Base-by-base conservation (phyloP, 2,888 invertebrate genomes). In the Tetragonisca angustula region DNA sequence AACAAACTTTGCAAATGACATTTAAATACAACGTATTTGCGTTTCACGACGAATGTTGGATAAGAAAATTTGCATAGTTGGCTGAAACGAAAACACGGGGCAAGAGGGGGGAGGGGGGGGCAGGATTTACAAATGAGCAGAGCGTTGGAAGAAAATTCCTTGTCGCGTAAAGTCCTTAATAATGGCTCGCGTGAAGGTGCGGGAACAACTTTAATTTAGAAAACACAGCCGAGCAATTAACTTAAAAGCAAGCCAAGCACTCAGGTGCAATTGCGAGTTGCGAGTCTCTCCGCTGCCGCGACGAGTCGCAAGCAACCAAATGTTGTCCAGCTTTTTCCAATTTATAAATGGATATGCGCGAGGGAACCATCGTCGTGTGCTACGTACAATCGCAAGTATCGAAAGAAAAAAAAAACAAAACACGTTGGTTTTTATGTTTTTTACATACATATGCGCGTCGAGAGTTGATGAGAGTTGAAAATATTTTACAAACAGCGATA, bases 221-320 rank as follows among this genome's bases (percentile, higher is more conserved):
- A 77, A 85, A 79, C 74, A 82, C 79, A 19, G 62, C 49, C 59
- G 61, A 54, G 82, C 86, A 86, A 86, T 86, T 85, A 86, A 85
- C 74, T 86, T 86, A 77, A 86, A 79, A 86, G 86, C 81, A 49
- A 76, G 54, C 76, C 69, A 64, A 72, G 27, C 79, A 79, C 84
- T 84, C 79, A 36, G 82, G 71, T 68, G 75, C 83, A 75, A 78
- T 77, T 84, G 83, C 84, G 76, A 84, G 74, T 74, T n/a, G 36
- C 73, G 9, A 3, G 62, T n/a, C n/a, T 15, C 73, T 49, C 19
- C 56, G 19, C 17, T 43, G 27, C 36, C 64, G 71, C 54, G 56
- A 67, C 75, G 59, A 36, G 65, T 70, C 78, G 24, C 75, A 49
- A 76, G 65, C 83, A 73, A 65, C 79, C 84, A 83, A 83, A 84